A percentile compares a stretch with the other conserved stretches of the same genome.
These are phyloP conservation scores for Eupithecia insigniata DNA, from an alignment of 2,888 invertebrate genomes.

Conservation along the genomic window DNA sequence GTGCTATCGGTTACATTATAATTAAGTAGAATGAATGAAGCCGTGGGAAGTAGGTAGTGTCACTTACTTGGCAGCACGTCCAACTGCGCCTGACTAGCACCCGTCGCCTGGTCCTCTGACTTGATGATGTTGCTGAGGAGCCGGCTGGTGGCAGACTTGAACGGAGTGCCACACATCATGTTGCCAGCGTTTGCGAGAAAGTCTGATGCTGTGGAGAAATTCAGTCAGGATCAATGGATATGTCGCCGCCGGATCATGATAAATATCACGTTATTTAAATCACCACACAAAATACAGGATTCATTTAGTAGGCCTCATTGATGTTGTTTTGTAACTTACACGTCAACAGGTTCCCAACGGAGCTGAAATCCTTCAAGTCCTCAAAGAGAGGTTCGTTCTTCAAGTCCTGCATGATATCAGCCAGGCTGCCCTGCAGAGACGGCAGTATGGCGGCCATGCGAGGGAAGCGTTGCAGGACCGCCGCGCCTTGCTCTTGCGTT, in stretches of 20 bases:
- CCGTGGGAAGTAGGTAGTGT: not conserved
- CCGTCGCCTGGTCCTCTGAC: conserved; percentile 68
- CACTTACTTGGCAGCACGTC: conserved; percentile 80
- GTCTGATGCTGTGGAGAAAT: conserved; percentile 60
- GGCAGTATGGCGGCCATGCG: conserved; percentile 75
- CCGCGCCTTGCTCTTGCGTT: conserved; percentile 71
- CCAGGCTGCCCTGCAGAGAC: conserved; percentile 63
- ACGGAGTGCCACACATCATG: conserved; percentile 85
- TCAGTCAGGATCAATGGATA: too few species aligned
- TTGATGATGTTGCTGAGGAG: conserved; percentile 75
- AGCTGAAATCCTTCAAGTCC: conserved; percentile 58
- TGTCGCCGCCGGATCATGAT: too few species aligned
- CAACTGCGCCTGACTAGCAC: conserved; percentile 74
- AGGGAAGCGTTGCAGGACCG: conserved; percentile 69
- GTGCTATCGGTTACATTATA: not conserved
- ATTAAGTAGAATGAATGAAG: not conserved
- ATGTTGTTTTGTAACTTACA: too few species aligned
- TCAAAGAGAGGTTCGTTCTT: conserved; percentile 66
- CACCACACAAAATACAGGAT: too few species aligned
- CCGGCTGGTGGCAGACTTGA: conserved; percentile 67
- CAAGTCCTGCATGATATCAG: conserved; percentile 59
- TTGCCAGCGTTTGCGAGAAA: conserved; percentile 84
- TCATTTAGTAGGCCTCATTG: too few species aligned
- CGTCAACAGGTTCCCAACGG: conserved; percentile 61
- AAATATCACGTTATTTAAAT: too few species aligned